Conservation (phyloP, 2,797 vertebrate genomes). For the Podarcis siculus region DNA sequence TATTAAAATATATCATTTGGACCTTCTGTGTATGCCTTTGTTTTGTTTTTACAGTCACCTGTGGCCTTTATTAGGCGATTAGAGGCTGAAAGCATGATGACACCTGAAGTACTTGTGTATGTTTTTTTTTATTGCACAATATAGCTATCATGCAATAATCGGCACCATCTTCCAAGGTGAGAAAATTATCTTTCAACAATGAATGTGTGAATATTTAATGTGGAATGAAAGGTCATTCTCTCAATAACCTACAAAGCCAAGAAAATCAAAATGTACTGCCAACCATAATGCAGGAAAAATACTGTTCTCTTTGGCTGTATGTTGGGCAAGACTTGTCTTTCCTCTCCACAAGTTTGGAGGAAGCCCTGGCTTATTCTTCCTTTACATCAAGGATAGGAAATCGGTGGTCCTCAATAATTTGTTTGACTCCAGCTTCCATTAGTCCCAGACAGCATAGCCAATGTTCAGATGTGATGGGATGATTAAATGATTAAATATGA, state of each 20-base stretch:
- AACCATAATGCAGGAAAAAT: not conserved
- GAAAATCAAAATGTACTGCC: not conserved
- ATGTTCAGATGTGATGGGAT: no score
- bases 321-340: not conserved
- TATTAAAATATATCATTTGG: not conserved
- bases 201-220: not conserved
- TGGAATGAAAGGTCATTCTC: not conserved
- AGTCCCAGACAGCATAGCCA: not conserved
- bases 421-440: no score
- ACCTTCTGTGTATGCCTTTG: not conserved
- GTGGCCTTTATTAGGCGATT: not conserved
- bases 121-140: not conserved
- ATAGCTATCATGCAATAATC: slow-evolving; percentile 5
- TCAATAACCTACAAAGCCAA: not conserved
- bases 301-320: not conserved
- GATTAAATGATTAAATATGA: no score
- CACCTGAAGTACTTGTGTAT: not conserved
- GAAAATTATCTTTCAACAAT: not conserved
- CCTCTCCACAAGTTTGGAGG: not conserved
- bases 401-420: no score
- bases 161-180: not conserved
- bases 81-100: not conserved
- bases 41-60: not conserved
- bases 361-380: not conserved
- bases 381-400: not conserved